Evolutionary conservation across 2,888 invertebrate genomes (phyloP), one percentile per base, ranked within the genome.

Genomic region (Synanthedon myopaeformis): DNA sequence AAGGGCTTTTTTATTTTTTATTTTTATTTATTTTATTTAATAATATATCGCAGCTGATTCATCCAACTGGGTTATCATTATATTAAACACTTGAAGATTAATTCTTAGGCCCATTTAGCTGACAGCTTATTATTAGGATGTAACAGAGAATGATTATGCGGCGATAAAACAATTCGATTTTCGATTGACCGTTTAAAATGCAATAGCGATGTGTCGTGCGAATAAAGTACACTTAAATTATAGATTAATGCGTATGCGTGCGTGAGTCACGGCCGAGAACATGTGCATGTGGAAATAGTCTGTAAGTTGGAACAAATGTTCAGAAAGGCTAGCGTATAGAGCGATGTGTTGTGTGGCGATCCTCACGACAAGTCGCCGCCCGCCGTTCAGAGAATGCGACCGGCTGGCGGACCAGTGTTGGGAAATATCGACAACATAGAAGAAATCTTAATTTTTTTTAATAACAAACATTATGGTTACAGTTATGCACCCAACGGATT

Each of bases 261-360:
- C 81, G 82, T 85, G 85, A 86, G 76, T 86, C 85, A 85, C 80
- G 75, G 75, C 67, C 69, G 70, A 56, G 72, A 79, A 79, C 79
- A 83, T 82, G 82, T 80, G 84, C 76, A 77, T 74, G 78, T 83
- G 76, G 82, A 82, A 84, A 83, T 84, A 82, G 80, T 76, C 74
- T 70, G 73, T 67, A 70, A 75, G 73, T 75, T 74, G 74, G 74
- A 80, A 79, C 81, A 80, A 82, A 80, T 80, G 82, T 78, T 77
- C 71, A 66, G 76, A 70, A 74, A 70, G 65, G 64, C 61, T 63
- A 60, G 64, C 64, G 70, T 66, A 66, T 66, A 69, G 64, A 58
- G 62, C 56, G 60, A 13, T 41, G 61, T 63, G 69, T 68, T 71
- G 76, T 70, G 71, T 66, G 69, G 73, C 72, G 71, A 73, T 77